Base-by-base conservation (phyloP, 2,113 vertebrate species). In the Turdus rufiventris region DNA sequence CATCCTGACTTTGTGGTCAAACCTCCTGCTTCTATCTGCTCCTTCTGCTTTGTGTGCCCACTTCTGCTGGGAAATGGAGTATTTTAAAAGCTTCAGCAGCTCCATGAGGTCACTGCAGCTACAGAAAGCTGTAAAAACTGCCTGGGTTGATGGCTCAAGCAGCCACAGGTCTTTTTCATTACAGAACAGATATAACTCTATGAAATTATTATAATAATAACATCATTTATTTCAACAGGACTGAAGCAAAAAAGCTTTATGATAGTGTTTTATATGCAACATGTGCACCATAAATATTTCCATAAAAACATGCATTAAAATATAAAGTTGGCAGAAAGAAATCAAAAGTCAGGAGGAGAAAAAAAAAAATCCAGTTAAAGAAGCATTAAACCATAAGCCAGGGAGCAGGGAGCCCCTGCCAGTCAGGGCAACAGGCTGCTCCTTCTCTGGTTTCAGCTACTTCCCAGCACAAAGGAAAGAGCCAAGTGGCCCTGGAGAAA, bases 211-310 rank as follows among this genome's bases (percentile, higher is more conserved):
- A 95, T 94, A 92, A 96, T 96, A 96, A 97, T 93, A 96, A 91
- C 96, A 96, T 94, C 97, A 84, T 97, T 98, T 96, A 97, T 96
- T 97, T 97, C 97, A 93, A 94, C 97, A 92, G 96, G 95, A 31
- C 56, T 48, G 96, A 89, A 94, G 95, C 90, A 95, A 85, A 97
- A 88, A 56, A 61, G 86, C 96, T 97, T 98, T 97, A 98, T 95
- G 85, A 86, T 70, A 75, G 82, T 76, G 96, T 97, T 98, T 98
- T 98, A 98, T 93, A 70, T 10, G 94, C 92, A 95, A 93, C 97
- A 96, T 96, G 97, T 97, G 98, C 78, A 4, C 97, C 92, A 86
- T 98, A 97, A 98, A 98, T 98, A 97, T 97, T 98, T 97, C 97
- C 96, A 97, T 97, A 97, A 98, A 98, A 97, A 96, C 93, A 56